Percentiles rank a stretch among this genome's conserved stretches.
Conservation (phyloP, 2,797 vertebrate genomes). For the Capromys pilorides region DNA sequence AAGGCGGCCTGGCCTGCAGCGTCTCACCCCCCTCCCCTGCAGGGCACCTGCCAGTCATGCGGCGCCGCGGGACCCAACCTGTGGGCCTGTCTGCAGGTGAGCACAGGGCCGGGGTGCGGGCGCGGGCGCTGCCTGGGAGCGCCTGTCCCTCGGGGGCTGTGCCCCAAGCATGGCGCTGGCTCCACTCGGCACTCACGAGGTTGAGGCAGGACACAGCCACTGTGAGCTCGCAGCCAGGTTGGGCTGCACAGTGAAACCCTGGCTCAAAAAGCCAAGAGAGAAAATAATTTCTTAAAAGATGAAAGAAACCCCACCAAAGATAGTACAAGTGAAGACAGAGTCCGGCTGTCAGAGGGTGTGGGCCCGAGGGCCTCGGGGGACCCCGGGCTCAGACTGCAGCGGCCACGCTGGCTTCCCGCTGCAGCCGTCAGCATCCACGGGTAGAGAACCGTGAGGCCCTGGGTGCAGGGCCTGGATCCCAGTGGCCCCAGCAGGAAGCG, state of each 20-base stretch:
- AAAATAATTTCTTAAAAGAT: background rate
- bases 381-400: background rate
- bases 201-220: background rate
- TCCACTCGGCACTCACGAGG: background rate
- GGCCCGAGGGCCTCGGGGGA: background rate
- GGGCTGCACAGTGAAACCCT: background rate
- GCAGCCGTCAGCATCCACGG: rapidly evolving
- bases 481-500: background rate
- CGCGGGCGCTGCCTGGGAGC: background rate
- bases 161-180: background rate
- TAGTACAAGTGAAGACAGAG: background rate
- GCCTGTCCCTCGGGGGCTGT: background rate
- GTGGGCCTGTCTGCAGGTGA: constrained; percentile 99
- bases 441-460: background rate
- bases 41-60: constrained; percentile 98
- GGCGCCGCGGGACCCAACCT: constrained; percentile 95
- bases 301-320: background rate
- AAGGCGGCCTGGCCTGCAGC: background rate
- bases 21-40: background rate
- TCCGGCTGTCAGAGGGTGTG: background rate
- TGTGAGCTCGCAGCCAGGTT: background rate
- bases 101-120: rapidly evolving
- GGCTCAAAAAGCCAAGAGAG: background rate
- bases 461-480: background rate
- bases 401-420: too few species aligned